Percentiles rank a stretch among this genome's conserved stretches.
Evolutionary conservation across 2,888 invertebrate genomes (phyloP).

Genomic region (Acronicta alni): DNA sequence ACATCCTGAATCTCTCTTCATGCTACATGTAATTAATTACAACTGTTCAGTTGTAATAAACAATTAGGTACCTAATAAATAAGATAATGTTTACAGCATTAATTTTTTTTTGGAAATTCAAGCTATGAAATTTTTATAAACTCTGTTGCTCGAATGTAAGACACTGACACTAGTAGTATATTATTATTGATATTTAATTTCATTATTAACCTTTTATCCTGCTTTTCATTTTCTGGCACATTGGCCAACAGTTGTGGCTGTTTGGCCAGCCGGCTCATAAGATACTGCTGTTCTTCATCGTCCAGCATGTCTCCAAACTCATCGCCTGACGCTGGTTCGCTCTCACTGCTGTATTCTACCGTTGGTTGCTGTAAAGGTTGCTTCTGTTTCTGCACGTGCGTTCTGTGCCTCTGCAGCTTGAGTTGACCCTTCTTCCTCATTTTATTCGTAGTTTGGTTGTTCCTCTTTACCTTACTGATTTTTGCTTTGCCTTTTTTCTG

Average conservation of each 20-base stretch:
- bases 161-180: background rate
- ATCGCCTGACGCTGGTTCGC: constrained; percentile 84
- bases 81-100: too few relatives aligned
- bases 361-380: constrained; percentile 68
- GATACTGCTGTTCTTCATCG: constrained; percentile 87
- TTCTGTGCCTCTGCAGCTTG: constrained; percentile 81
- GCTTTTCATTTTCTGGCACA: constrained; percentile 75
- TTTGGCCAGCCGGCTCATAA: constrained; percentile 80
- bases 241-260: constrained; percentile 80
- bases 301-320: constrained; percentile 90
- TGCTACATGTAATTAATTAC: too few relatives aligned
- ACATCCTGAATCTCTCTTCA: too few relatives aligned
- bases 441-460: constrained; percentile 89
- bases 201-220: constrained; percentile 63
- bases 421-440: constrained; percentile 88
- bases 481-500: constrained; percentile 88
- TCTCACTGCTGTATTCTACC: constrained; percentile 81
- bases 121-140: too few relatives aligned
- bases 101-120: too few relatives aligned
- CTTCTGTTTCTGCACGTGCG: constrained; percentile 77
- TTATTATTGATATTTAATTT: background rate
- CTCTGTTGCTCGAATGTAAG: too few relatives aligned
- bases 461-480: constrained; percentile 88
- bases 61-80: too few relatives aligned
- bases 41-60: too few relatives aligned